phyloP scores from a whole-genome alignment of 2,797 vertebrate species.

The Scarus forsteni region DNA sequence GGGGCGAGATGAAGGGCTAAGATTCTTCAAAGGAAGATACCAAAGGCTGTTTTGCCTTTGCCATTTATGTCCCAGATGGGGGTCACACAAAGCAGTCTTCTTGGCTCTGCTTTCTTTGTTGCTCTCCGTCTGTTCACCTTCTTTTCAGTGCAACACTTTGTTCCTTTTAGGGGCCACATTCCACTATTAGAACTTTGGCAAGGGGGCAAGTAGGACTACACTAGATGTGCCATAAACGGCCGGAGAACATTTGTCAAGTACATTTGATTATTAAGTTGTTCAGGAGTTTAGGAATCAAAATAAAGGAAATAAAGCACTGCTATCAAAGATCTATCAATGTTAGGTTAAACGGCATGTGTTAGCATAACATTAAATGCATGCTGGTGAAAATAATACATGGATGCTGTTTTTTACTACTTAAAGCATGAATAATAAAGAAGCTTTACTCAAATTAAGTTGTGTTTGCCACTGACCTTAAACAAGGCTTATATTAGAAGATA shows the following conservation, averaged over 20 bases:
- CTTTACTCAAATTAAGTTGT: too few relatives aligned
- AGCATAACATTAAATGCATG: too few relatives aligned
- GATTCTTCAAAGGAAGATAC: slow-evolving; percentile 61
- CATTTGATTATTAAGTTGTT: too few relatives aligned
- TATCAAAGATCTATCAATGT: too few relatives aligned
- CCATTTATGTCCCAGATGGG: slow-evolving; percentile 60
- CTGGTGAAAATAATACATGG: too few relatives aligned
- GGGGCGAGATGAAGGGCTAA: slow-evolving; percentile 51
- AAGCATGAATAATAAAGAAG: too few relatives aligned
- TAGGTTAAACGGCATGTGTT: too few relatives aligned
- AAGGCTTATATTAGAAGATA: slow-evolving; percentile 16
- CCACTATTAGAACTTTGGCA: background rate
- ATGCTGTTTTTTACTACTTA: too few relatives aligned
- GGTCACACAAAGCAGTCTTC: slow-evolving; percentile 46
- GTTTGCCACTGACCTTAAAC: background rate
- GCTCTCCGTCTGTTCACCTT: slow-evolving; percentile 9
- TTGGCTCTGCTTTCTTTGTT: slow-evolving; percentile 34
- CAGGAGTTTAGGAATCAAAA: too few relatives aligned
- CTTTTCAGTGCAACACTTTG: slow-evolving; percentile 43
- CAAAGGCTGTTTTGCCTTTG: slow-evolving; percentile 47
- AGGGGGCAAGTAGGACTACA: background rate
- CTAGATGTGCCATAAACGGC: background rate
- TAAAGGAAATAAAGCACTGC: too few relatives aligned
- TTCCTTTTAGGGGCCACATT: slow-evolving; percentile 27
- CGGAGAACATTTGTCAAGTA: background rate